Evolutionary conservation across 2,888 invertebrate genomes (phyloP).

Genomic region (Aproaerema taeniolella): DNA sequence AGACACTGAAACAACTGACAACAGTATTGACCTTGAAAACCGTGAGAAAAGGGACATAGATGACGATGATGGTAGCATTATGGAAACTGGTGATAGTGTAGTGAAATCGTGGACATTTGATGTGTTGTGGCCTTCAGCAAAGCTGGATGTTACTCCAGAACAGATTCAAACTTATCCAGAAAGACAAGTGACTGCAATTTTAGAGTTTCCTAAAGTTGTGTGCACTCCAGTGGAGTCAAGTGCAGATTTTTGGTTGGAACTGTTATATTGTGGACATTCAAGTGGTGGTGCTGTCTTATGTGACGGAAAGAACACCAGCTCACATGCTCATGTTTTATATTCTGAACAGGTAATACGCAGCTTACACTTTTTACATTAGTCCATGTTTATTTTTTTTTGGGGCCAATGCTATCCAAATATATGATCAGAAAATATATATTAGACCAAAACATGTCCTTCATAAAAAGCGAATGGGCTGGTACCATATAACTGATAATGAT

Average conservation of each 20-base stretch:
- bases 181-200: conserved; percentile 82
- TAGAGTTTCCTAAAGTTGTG: conserved; percentile 85
- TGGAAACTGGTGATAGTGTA: conserved; percentile 60
- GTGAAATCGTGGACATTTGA: conserved; percentile 80
- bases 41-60: conserved; percentile 12
- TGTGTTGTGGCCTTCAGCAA: conserved; percentile 89
- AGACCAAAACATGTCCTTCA: too few relatives aligned
- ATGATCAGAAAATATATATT: too few relatives aligned
- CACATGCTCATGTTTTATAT: conserved; percentile 81
- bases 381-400: neutral
- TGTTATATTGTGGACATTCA: conserved; percentile 86
- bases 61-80: conserved; percentile 43
- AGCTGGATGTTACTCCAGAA: conserved; percentile 84
- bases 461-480: too few relatives aligned
- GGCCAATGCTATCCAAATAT: too few relatives aligned
- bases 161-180: conserved; percentile 89
- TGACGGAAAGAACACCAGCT: conserved; percentile 76
- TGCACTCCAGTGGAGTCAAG: conserved; percentile 79
- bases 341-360: conserved; percentile 80
- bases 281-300: conserved; percentile 82
- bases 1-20: too few relatives aligned
- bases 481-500: too few relatives aligned
- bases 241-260: conserved; percentile 86
- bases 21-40: conserved; percentile 15
- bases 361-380: neutral